Evolutionary conservation across 2,113 vertebrate species (phyloP), one percentile per base, ranked within the genome.

Genomic region (Oreochromis niloticus): DNA sequence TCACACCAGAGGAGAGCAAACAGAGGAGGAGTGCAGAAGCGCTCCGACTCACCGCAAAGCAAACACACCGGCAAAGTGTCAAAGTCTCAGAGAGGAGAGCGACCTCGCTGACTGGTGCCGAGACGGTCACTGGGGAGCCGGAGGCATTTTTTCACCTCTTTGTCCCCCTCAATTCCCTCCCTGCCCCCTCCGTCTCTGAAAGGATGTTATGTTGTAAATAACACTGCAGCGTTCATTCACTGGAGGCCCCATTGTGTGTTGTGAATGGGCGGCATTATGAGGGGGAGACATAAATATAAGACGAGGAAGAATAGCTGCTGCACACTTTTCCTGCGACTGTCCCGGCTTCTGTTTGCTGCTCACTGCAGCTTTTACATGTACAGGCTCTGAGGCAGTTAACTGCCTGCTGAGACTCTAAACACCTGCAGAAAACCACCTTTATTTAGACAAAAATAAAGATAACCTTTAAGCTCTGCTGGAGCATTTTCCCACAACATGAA

Each of bases 211-310:
- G 92, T 94, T 82, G 82, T 96, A 95, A 96, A 96, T 95, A 93
- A 94, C 91, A 91, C 85, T 84, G 92, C 82, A 87, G 91, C 91
- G 88, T 94, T 94, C 94, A 93, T 91, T 91, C 93, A 88, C 87
- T 82, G 88, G 90, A 87, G 83, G 87, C 59, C 94, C 94, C 91
- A 96, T 96, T 96, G 96, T 96, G 91, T 80, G 54, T 6, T 17
- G 46, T 96, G 95, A 96, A 97, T 96, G 93, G 94, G 87, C 83
- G 0, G 75, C 93, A 95, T 96, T 95, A 95, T 95, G 80, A 92
- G 84, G 52, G 80, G 32, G 66, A 91, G 92, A 85, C 92, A 96
- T 94, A 96, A 94, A 95, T 95, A 92, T 85, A 93, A 92, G 90
- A 85, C 27, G 79, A 86, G 89, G 89, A 93, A 94, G 87, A 89